Conservation (phyloP, 2,113 vertebrate species). For the Xyrauchen texanus region DNA sequence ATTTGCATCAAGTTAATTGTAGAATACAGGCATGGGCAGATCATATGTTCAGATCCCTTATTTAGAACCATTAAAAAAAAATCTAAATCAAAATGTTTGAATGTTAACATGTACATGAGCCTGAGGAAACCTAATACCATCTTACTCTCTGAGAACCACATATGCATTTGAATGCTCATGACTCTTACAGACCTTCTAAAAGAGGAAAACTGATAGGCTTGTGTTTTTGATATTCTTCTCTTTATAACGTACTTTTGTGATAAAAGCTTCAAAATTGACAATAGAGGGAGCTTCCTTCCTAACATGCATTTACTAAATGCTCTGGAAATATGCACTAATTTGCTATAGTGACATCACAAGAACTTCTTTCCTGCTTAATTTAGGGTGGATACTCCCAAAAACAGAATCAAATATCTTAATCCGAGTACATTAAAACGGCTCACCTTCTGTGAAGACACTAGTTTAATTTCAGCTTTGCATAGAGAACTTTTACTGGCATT, state of each 20-base stretch:
- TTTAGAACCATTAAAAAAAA: slow-evolving; percentile 8
- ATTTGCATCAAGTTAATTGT: background rate
- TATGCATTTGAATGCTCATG: no score
- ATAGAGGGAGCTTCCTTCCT: background rate
- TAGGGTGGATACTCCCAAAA: slow-evolving; percentile 5
- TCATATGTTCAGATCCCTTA: slow-evolving; percentile 10
- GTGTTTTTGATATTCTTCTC: background rate
- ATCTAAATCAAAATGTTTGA: background rate
- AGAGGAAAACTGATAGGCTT: background rate
- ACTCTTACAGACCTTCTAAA: background rate
- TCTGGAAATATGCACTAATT: background rate
- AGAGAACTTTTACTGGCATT: background rate
- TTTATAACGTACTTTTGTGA: background rate
- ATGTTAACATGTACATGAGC: background rate
- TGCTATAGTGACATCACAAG: background rate
- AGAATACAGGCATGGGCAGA: background rate
- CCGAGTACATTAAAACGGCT: background rate
- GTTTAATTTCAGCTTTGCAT: background rate
- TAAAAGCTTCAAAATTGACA: background rate
- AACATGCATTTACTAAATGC: background rate
- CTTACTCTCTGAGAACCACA: no score
- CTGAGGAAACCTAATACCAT: background rate
- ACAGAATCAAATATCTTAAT: background rate
- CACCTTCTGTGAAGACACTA: background rate
- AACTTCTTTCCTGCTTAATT: slow-evolving; percentile 11